Conservation (phyloP, 2,888 invertebrate genomes). For the Pardosa pseudoannulata region DNA sequence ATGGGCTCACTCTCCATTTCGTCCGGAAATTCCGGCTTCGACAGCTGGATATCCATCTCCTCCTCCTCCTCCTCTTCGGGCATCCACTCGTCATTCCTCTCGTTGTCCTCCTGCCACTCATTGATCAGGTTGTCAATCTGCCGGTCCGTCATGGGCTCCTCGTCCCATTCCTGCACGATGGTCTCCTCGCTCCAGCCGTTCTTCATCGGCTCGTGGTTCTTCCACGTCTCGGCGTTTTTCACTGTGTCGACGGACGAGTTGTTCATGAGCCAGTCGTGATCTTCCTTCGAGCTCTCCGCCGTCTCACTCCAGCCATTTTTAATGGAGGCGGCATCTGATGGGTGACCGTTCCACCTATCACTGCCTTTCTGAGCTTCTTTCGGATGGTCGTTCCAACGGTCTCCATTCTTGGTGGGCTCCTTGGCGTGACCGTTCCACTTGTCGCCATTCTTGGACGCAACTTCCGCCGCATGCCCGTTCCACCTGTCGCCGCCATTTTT, state of each 20-base stretch:
- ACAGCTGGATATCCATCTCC: slow-evolving; percentile 11
- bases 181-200: slow-evolving; percentile 68
- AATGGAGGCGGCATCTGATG: not conserved
- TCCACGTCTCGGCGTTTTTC: slow-evolving; percentile 56
- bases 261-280: slow-evolving; percentile 28
- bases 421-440: slow-evolving; percentile 32
- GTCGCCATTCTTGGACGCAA: slow-evolving; percentile 10
- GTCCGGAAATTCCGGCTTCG: slow-evolving; percentile 51
- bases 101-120: slow-evolving; percentile 57
- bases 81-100: slow-evolving; percentile 39
- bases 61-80: slow-evolving; percentile 43
- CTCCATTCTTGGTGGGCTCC: slow-evolving; percentile 1
- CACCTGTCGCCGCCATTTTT: slow-evolving; percentile 13
- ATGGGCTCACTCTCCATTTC: slow-evolving; percentile 30
- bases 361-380: slow-evolving; percentile 8
- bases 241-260: slow-evolving; percentile 30
- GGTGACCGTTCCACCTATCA: slow-evolving; percentile 41
- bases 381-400: slow-evolving; percentile 33
- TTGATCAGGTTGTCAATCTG: slow-evolving; percentile 44
- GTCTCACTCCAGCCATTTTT: slow-evolving; percentile 22
- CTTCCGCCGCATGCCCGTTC: not conserved
- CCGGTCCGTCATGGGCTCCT: slow-evolving; percentile 40
- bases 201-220: slow-evolving; percentile 36
- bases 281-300: not conserved
- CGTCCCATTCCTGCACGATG: slow-evolving; percentile 34